Base-by-base conservation (phyloP, 2,888 invertebrate species). In the Ceratothoa steindachneri region DNA sequence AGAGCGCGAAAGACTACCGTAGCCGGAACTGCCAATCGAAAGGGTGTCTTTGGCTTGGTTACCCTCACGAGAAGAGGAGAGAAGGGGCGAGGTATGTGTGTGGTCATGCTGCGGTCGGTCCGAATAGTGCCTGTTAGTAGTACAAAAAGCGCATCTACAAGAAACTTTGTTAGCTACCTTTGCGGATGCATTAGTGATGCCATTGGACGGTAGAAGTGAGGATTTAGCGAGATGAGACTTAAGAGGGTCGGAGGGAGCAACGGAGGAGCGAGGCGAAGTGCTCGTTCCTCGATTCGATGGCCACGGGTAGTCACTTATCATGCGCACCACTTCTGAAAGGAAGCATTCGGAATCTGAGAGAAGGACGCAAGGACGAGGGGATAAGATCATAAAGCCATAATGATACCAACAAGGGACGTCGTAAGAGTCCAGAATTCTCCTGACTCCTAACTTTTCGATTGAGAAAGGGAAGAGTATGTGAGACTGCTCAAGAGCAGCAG, bases 191-290 rank as follows among this genome's bases (percentile, higher is more conserved):
- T 75, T 75, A 75, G 75, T 75, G 69, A 69, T 72, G 72, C 60
- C 60, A 60, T n/a, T 60, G 27, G 60, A 24, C 24, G 75, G 75
- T 67, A 72, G 69, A 73, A 75, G 70, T 77, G 80, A 75, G 71
- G 76, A 74, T 66, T 74, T 71, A 70, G 71, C 72, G 73, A 71
- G 75, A 24, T 24, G 55, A 22, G 82, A 81, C 60, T 83, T 82
- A 51, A 65, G 24, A 28, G 55, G 69, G 71, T 27, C 66, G 19
- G 71, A 55, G 67, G 65, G 27, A n/a, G n/a, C n/a, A n/a, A 60
- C 28, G 70, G 71, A 28, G 65, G 71, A 70, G 30, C 28, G 71
- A 30, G 67, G 67, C 19, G n/a, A n/a, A 29, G 28, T 30, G 30
- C 12, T n/a, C 12, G 30, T n/a, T 29, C 29, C 67, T 29, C 67